Percentiles rank a stretch among this genome's conserved stretches.
Evolutionary conservation across 2,113 vertebrate species (phyloP).

Genomic region (Lasiurus borealis): DNA sequence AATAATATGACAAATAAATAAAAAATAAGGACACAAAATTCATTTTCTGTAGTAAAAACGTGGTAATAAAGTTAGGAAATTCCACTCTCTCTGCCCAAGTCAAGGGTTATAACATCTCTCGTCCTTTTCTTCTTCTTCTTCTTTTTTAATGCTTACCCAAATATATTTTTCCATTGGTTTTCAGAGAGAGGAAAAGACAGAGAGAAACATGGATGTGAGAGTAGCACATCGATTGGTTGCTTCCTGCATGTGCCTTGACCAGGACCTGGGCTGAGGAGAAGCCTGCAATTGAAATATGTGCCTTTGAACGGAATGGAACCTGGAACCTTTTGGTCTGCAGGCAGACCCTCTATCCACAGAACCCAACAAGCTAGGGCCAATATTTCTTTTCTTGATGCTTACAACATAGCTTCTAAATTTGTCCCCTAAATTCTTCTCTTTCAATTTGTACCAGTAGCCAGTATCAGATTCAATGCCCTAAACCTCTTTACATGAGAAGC

Average conservation of each 20-base stretch:
- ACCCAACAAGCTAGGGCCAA: too few species aligned
- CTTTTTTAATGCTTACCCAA: too few species aligned
- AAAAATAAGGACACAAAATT: neutral
- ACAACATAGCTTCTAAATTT: neutral
- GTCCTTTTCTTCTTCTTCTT: neutral
- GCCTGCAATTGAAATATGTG: too few species aligned
- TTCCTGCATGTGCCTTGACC: too few species aligned
- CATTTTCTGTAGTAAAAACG: neutral
- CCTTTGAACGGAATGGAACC: too few species aligned
- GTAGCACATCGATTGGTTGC: too few species aligned
- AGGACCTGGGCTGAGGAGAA: too few species aligned
- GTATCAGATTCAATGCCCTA: neutral
- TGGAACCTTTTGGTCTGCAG: too few species aligned
- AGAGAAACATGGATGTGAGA: too few species aligned
- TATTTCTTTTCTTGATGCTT: neutral
- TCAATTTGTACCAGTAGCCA: neutral
- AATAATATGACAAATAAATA: neutral
- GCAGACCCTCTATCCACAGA: too few species aligned
- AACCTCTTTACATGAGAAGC: neutral
- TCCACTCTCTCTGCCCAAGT: neutral
- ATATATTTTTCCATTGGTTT: too few species aligned
- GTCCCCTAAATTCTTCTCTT: neutral
- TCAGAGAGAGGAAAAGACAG: too few species aligned
- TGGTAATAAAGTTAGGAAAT: neutral
- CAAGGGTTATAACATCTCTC: neutral